Base-by-base conservation (phyloP, 2,888 invertebrate species). In the Odontocerum albicorne region DNA sequence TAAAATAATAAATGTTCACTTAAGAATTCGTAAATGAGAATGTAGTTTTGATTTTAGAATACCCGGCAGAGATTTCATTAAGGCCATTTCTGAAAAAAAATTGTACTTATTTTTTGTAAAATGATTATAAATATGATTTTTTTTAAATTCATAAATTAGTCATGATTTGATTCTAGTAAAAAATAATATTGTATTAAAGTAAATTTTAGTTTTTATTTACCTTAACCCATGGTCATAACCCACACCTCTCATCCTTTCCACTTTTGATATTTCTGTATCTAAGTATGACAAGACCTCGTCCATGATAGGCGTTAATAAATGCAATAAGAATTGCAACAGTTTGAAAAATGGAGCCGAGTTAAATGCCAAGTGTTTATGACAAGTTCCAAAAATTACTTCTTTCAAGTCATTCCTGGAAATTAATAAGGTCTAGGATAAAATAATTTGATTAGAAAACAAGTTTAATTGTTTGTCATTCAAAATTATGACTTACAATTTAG, bases 161-260 rank as follows among this genome's bases (percentile, higher is more conserved):
- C n/a, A n/a, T n/a, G n/a, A n/a, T n/a, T n/a, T n/a, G n/a, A n/a
- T n/a, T n/a, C n/a, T n/a, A n/a, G n/a, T n/a, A n/a, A n/a, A n/a
- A n/a, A n/a, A n/a, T n/a, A n/a, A n/a, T n/a, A n/a, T 17, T 39
- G 17, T 1, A 6, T 3, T 10, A 22, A 22, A 43, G 33, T 35
- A 31, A 7, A 3, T 17, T 4, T 8, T 35, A 20, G 38, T 36
- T 12, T 13, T 35, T 43, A n/a, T 21, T 13, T 66, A 66, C 64
- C 77, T 70, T 21, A 78, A 65, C 50, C 66, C 69, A 36, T 68
- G 67, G 66, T 77, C 77, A 62, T 67, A 73, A 2, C 73, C 73
- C 10, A 75, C 71, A 6, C 77, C 75, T 57, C 77, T 63, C 65
- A 72, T 71, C 39, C 65, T 65, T 64, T 78, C 78, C 2, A 77